A percentile compares a stretch with the other conserved stretches of the same genome.
These are phyloP conservation scores for Sepioteuthis lessoniana DNA, from an alignment of 2,888 invertebrate species.

Conservation along the genomic window DNA sequence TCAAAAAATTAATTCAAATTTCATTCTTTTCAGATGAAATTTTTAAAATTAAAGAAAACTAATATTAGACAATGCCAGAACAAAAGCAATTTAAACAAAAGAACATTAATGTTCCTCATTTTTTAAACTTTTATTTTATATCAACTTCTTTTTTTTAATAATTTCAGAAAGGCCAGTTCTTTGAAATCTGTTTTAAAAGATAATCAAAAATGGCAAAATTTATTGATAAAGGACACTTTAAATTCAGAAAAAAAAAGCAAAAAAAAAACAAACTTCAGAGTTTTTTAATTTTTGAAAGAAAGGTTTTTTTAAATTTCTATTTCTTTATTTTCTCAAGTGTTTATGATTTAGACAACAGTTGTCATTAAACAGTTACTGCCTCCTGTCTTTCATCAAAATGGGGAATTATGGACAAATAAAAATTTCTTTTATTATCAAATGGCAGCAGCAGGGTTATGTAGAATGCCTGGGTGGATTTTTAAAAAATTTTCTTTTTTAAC, in stretches of 20 bases:
- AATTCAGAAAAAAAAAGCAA: not conserved
- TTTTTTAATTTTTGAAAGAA: not conserved
- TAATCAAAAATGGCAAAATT: not conserved
- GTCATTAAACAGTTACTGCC: not conserved
- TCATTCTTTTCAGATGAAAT: not conserved
- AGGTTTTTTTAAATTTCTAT: not conserved
- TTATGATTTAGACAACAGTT: not conserved
- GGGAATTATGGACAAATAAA: not conserved
- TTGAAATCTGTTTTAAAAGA: not conserved
- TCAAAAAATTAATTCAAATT: not conserved
- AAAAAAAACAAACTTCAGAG: no score
- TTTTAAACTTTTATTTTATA: not conserved
- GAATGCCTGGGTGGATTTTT: not conserved
- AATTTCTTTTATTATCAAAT: not conserved
- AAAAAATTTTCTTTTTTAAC: no score
- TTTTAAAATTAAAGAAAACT: not conserved
- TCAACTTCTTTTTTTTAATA: not conserved
- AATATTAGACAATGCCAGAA: not conserved
- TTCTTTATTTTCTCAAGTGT: not conserved
- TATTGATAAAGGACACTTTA: not conserved
- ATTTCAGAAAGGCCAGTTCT: not conserved
- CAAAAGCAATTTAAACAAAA: not conserved
- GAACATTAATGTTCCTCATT: not conserved
- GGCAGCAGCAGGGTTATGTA: not conserved
- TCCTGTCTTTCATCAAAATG: not conserved